Conservation (phyloP, 2,888 invertebrate species). For the Drosophila borborema region DNA sequence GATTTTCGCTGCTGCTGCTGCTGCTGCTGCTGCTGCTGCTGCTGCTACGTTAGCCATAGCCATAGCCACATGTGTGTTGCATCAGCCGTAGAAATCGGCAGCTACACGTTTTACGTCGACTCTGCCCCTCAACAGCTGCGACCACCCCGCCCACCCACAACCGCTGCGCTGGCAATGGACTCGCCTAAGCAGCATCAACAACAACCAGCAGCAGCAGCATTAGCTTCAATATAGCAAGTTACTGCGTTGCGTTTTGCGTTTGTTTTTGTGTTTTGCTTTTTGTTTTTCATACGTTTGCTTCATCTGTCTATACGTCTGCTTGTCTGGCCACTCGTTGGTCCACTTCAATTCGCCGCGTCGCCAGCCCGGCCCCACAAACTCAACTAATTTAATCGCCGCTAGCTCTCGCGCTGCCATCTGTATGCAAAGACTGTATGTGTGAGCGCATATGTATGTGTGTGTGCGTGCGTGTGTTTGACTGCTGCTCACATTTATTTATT, state of each 20-base stretch:
- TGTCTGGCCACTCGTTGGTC: slow-evolving; percentile 68
- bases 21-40: slow-evolving; percentile 57
- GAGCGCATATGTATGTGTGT: slow-evolving; percentile 17
- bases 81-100: slow-evolving; percentile 77
- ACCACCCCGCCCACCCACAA: slow-evolving; percentile 13
- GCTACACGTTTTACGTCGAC: slow-evolving; percentile 64
- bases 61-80: slow-evolving; percentile 61
- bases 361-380: slow-evolving; percentile 33
- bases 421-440: slow-evolving; percentile 42
- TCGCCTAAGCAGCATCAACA: slow-evolving; percentile 39
- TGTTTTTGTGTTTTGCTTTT: slow-evolving; percentile 24
- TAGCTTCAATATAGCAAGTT: slow-evolving; percentile 63
- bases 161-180: slow-evolving; percentile 24
- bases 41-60: slow-evolving; percentile 35
- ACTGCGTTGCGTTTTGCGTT: slow-evolving; percentile 56
- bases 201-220: slow-evolving; percentile 32
- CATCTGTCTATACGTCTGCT: slow-evolving; percentile 37
- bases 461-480: slow-evolving; percentile 29
- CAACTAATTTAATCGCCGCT: slow-evolving; percentile 75
- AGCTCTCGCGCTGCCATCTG: slow-evolving; percentile 35
- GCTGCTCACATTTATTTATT: slow-evolving; percentile 50
- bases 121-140: slow-evolving; percentile 45
- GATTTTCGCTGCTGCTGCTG: slow-evolving; percentile 64
- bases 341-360: slow-evolving; percentile 70
- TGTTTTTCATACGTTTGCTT: slow-evolving; percentile 26